Conservation (phyloP, 2,888 invertebrate genomes). For the Ornithoptera alexandrae region DNA sequence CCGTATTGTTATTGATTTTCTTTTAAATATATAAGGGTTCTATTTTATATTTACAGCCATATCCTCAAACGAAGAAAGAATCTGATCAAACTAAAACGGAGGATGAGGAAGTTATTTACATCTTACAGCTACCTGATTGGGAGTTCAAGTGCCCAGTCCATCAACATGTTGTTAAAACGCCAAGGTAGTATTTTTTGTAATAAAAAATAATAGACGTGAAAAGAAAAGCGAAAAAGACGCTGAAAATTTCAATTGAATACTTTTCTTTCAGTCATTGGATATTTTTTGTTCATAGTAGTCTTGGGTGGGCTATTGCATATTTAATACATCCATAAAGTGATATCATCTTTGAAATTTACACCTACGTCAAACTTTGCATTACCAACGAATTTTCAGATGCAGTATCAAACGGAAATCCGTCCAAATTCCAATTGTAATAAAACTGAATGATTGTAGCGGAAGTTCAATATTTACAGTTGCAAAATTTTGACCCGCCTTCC, state of each 20-base stretch:
- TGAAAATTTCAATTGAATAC: no score
- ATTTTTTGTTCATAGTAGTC: not conserved
- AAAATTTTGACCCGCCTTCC: not conserved
- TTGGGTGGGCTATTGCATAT: not conserved
- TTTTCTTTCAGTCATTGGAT: not conserved
- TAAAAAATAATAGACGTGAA: no score
- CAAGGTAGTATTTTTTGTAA: slow-evolving; percentile 48
- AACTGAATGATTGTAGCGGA: not conserved
- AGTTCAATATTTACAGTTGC: not conserved
- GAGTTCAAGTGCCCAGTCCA: slow-evolving; percentile 66
- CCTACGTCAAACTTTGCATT: not conserved
- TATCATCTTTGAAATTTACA: not conserved
- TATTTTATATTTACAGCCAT: slow-evolving; percentile 49
- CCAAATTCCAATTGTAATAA: not conserved
- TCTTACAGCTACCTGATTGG: slow-evolving; percentile 69
- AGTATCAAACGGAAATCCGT: not conserved
- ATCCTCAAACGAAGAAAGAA: slow-evolving; percentile 50
- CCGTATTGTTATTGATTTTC: not conserved
- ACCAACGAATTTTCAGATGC: not conserved
- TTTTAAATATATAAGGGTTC: not conserved
- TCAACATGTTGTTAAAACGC: slow-evolving; percentile 59
- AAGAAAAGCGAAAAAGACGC: no score
- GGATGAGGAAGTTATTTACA: slow-evolving; percentile 69
- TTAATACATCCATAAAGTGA: not conserved
- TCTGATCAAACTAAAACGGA: slow-evolving; percentile 51